Conservation (phyloP, 37 sponge, comb jelly and placozoan genomes). For the Cliona cf. orientalis region DNA sequence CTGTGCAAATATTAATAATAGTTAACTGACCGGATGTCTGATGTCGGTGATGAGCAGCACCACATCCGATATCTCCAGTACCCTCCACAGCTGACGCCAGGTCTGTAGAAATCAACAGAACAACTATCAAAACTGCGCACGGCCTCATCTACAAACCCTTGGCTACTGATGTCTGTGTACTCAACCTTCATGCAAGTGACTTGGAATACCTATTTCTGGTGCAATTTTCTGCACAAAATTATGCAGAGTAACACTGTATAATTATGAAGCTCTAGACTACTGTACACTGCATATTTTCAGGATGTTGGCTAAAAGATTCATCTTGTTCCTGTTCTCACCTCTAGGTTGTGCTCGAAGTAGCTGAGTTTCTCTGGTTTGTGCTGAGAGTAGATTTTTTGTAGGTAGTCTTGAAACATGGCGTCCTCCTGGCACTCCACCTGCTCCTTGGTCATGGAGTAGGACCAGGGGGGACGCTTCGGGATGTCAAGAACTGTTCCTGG, state of each 20-base stretch:
- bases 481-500: conserved; percentile 82
- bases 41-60: conserved; percentile 84
- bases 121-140: neutral
- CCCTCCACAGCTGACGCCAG: conserved; percentile 98
- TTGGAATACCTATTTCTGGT: no score
- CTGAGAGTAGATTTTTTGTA: conserved; percentile 56
- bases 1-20: neutral
- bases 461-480: conserved; percentile 88
- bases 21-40: conserved; percentile 75
- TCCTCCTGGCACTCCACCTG: conserved; percentile 71
- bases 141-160: neutral
- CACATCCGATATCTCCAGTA: conserved; percentile 91
- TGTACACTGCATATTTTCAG: neutral
- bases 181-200: no score
- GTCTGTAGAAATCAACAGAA: conserved; percentile 62
- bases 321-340: conserved; percentile 39
- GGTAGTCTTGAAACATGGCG: conserved; percentile 67
- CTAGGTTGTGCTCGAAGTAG: conserved; percentile 96
- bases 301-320: neutral
- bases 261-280: neutral
- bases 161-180: no score
- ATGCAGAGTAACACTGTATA: neutral
- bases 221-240: no score
- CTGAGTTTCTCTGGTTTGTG: conserved; percentile 60
- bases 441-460: conserved; percentile 63